Percentiles rank a stretch among this genome's conserved stretches.
Evolutionary conservation across 2,113 vertebrate species (phyloP).

Genomic region (Brachypteracias leptosomus): DNA sequence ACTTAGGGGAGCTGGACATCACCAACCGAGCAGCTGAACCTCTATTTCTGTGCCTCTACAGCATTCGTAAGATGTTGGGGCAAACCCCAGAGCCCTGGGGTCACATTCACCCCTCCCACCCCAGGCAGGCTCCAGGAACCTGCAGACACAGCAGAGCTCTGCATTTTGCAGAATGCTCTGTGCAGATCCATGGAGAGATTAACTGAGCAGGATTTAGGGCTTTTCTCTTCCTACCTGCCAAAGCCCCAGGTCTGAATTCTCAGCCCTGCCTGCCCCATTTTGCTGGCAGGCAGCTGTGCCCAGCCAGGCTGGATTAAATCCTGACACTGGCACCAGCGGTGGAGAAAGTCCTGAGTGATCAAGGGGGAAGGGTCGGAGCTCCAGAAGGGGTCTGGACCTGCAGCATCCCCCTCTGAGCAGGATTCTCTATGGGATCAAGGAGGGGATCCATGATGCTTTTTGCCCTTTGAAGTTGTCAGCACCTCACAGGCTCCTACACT

Average conservation of each 20-base stretch:
- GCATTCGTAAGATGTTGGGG: background rate
- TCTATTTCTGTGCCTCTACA: background rate
- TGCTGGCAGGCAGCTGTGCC: background rate
- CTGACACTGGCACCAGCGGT: background rate
- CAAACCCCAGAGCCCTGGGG: accelerated
- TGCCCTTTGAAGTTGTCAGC: background rate
- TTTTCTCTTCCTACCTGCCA: background rate
- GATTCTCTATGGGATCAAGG: accelerated
- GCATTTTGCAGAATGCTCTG: too few relatives aligned
- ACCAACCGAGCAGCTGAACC: accelerated
- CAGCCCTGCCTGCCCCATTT: background rate
- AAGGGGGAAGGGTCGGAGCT: accelerated
- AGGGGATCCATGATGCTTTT: accelerated
- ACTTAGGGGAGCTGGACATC: too few relatives aligned
- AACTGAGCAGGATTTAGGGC: background rate
- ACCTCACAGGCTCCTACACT: background rate
- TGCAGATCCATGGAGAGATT: background rate
- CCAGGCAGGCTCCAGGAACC: accelerated
- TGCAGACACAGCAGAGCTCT: background rate
- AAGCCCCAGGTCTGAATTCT: background rate
- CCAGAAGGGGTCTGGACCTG: accelerated
- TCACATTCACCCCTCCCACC: too few relatives aligned
- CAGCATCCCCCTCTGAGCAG: background rate
- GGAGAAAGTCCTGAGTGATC: background rate
- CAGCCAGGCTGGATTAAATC: background rate